These are phyloP conservation scores for Flexamia atlantica DNA, from an alignment of 2,888 invertebrate species.

Conservation along the genomic window DNA sequence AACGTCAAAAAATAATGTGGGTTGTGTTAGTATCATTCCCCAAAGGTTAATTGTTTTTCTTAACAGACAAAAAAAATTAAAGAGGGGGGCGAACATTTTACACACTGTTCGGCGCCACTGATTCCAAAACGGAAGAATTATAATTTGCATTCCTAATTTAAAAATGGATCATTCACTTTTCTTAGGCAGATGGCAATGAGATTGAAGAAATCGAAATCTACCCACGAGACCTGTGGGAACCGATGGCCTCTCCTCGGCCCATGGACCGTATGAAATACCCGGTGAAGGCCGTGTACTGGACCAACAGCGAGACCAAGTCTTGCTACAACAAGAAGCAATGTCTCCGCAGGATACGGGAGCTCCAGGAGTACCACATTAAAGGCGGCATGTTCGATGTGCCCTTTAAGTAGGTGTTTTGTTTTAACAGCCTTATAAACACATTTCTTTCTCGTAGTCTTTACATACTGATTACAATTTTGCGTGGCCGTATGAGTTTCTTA, in stretches of 20 bases:
- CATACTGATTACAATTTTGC: no score
- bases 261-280: slow-evolving; percentile 39
- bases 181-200: not conserved
- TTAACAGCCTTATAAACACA: not conserved
- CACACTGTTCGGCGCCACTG: no score
- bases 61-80: no score
- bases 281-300: slow-evolving; percentile 21
- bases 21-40: no score
- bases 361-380: slow-evolving; percentile 1
- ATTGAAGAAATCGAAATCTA: not conserved
- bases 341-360: not conserved
- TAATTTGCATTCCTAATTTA: no score
- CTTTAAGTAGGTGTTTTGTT: not conserved
- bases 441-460: no score
- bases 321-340: slow-evolving; percentile 13
- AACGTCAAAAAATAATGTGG: no score
- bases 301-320: slow-evolving; percentile 9
- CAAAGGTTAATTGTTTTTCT: no score
- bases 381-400: slow-evolving; percentile 38
- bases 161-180: no score
- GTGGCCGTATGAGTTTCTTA: no score
- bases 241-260: not conserved
- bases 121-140: no score
- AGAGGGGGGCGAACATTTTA: no score
- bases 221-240: not conserved